Percentiles rank a stretch among this genome's conserved stretches.
phyloP scores from a whole-genome alignment of 1,140 invertebrate genomes.

The Heliothis subflexa region DNA sequence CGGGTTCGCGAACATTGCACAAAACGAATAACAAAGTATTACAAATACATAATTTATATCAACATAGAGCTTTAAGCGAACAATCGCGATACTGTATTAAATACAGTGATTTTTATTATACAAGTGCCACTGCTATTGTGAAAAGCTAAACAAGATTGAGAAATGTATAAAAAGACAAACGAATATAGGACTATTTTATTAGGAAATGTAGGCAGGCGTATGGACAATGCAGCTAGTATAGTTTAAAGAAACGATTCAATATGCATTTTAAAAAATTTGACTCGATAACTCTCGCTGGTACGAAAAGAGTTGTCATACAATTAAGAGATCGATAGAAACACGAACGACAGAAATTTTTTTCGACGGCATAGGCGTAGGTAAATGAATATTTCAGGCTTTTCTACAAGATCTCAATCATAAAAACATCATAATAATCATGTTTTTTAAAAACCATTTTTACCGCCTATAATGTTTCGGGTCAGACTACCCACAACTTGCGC shows the following conservation, averaged over 20 bases:
- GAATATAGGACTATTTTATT: conserved; percentile 43
- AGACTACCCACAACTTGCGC: not conserved
- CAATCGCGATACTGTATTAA: conserved; percentile 77
- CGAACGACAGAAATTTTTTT: conserved; percentile 28
- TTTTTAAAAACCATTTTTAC: too few species aligned
- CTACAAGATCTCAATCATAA: not conserved
- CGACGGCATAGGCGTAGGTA: not conserved
- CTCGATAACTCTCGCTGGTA: not conserved
- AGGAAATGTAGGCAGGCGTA: conserved; percentile 25
- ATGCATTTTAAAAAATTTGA: conserved; percentile 19
- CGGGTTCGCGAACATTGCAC: conserved; percentile 68
- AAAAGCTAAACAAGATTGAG: conserved; percentile 40
- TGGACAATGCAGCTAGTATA: conserved; percentile 43
- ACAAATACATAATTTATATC: conserved; percentile 83
- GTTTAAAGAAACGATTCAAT: conserved; percentile 14
- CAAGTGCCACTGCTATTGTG: conserved; percentile 67
- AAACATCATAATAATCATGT: not conserved
- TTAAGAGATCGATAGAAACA: conserved; percentile 32
- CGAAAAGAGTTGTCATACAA: conserved; percentile 28
- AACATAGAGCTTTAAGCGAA: conserved; percentile 81
- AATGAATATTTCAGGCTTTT: not conserved
- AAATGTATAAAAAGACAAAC: conserved; percentile 22
- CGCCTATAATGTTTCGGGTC: too few species aligned
- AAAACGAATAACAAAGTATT: conserved; percentile 71
- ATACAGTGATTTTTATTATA: conserved; percentile 74